Evolutionary conservation across 2,113 vertebrate genomes (phyloP).

Genomic region (Cyprinodon variegatus): DNA sequence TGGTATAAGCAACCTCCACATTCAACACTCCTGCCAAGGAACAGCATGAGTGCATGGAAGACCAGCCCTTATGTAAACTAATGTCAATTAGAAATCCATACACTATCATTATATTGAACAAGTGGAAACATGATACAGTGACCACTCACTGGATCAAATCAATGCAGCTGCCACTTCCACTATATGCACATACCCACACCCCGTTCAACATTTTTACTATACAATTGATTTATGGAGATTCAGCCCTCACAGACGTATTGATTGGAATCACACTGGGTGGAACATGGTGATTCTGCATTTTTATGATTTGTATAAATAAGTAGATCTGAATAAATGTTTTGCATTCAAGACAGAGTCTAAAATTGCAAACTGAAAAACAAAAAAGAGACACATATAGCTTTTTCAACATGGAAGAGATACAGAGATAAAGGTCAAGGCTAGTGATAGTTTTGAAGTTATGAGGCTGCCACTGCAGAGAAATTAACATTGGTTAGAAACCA

Average conservation of each 20-base stretch:
- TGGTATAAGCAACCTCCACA: background rate
- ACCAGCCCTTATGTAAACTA: conserved; percentile 19
- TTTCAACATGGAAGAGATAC: conserved; percentile 30
- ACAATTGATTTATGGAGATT: conserved; percentile 68
- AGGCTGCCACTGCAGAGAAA: conserved; percentile 59
- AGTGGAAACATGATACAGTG: conserved; percentile 60
- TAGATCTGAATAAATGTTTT: conserved; percentile 14
- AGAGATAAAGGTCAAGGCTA: conserved; percentile 68
- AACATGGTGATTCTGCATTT: conserved; percentile 57
- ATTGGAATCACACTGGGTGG: conserved; percentile 27
- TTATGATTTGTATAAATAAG: conserved; percentile 50
- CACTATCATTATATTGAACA: conserved; percentile 61
- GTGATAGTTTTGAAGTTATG: conserved; percentile 47
- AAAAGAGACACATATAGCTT: conserved; percentile 8
- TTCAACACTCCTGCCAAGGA: background rate
- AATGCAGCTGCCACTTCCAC: conserved; percentile 32
- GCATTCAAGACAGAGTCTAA: conserved; percentile 1
- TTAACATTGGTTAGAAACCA: conserved; percentile 68
- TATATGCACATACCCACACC: conserved; percentile 21
- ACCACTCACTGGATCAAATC: conserved; percentile 48
- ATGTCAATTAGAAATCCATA: conserved; percentile 60
- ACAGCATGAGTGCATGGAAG: background rate
- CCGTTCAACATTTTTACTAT: conserved; percentile 45
- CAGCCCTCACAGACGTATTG: conserved; percentile 47
- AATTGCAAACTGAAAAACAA: conserved; percentile 4